These are phyloP conservation scores for Seriola rivoliana DNA, from an alignment of 2,113 vertebrate species.

Conservation along the genomic window DNA sequence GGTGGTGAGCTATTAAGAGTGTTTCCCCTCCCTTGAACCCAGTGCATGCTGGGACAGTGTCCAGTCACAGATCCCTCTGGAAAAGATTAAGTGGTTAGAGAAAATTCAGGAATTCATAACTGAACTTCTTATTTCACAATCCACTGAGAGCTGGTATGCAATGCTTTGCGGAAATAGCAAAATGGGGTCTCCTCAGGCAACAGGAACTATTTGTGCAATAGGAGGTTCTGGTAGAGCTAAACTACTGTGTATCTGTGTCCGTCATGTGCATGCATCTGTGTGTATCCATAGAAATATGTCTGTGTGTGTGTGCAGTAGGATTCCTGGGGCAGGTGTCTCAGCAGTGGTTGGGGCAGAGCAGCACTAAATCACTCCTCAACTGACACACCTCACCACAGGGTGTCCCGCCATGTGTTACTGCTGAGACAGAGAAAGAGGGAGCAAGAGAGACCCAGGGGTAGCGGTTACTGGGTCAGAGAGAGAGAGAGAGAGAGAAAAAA, in stretches of 20 bases:
- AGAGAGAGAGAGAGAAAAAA: slow-evolving; percentile 44
- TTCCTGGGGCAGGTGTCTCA: slow-evolving; percentile 85
- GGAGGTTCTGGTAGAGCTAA: slow-evolving; percentile 26
- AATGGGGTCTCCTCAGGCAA: slow-evolving; percentile 35
- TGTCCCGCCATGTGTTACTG: slow-evolving; percentile 85
- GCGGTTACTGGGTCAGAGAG: slow-evolving; percentile 67
- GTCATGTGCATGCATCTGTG: slow-evolving; percentile 40
- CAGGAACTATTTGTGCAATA: slow-evolving; percentile 9
- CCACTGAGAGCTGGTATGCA: slow-evolving; percentile 13
- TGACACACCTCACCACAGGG: slow-evolving; percentile 81
- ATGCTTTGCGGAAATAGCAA: slow-evolving; percentile 22
- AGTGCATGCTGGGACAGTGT: slow-evolving; percentile 20
- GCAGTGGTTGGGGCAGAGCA: slow-evolving; percentile 76
- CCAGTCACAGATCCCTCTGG: background rate
- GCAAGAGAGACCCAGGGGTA: slow-evolving; percentile 51
- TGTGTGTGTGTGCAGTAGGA: slow-evolving; percentile 61
- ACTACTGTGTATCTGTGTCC: slow-evolving; percentile 45
- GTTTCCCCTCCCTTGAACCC: slow-evolving; percentile 22
- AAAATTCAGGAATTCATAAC: slow-evolving; percentile 49
- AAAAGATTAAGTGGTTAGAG: slow-evolving; percentile 22
- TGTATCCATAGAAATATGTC: slow-evolving; percentile 7
- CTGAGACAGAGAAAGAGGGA: slow-evolving; percentile 42
- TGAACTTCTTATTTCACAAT: slow-evolving; percentile 32
- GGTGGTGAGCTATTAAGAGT: slow-evolving; percentile 1
- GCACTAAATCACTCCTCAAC: slow-evolving; percentile 84